These are phyloP conservation scores for Pterophyllum scalare DNA, from an alignment of 2,113 vertebrate species.

Conservation along the genomic window DNA sequence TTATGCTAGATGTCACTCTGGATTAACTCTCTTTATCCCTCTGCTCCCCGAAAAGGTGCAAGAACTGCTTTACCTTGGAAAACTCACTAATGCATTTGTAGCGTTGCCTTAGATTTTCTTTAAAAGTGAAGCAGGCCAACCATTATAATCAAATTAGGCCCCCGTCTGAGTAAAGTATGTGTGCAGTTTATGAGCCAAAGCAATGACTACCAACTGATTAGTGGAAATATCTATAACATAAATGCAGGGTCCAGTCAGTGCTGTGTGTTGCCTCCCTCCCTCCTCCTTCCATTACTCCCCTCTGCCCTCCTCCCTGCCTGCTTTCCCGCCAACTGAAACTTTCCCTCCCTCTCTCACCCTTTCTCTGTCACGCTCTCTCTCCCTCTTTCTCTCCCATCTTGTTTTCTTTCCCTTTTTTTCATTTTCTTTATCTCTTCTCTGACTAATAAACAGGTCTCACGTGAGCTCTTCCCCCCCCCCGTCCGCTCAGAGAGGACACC, in stretches of 20 bases:
- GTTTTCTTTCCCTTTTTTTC: slow-evolving; percentile 5
- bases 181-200: slow-evolving; percentile 47
- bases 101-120: slow-evolving; percentile 56
- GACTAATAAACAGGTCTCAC: slow-evolving; percentile 70
- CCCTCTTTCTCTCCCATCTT: not conserved
- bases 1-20: not conserved
- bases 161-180: slow-evolving; percentile 32
- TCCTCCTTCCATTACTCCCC: not conserved
- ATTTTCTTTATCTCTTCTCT: slow-evolving; percentile 35
- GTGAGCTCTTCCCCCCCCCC: slow-evolving; percentile 58
- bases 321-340: slow-evolving; percentile 55
- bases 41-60: not conserved
- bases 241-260: slow-evolving; percentile 34
- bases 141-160: slow-evolving; percentile 48
- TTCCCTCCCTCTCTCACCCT: slow-evolving; percentile 21
- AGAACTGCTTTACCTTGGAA: slow-evolving; percentile 30
- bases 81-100: slow-evolving; percentile 38
- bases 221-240: slow-evolving; percentile 69
- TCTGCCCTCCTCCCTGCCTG: slow-evolving; percentile 34
- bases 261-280: slow-evolving; percentile 5
- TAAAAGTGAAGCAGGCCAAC: slow-evolving; percentile 39
- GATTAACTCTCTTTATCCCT: not conserved
- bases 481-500: slow-evolving; percentile 51
- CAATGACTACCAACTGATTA: slow-evolving; percentile 69
- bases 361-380: not conserved